Conservation (phyloP, 2,113 vertebrate species). For the Chloropsis hardwickii region DNA sequence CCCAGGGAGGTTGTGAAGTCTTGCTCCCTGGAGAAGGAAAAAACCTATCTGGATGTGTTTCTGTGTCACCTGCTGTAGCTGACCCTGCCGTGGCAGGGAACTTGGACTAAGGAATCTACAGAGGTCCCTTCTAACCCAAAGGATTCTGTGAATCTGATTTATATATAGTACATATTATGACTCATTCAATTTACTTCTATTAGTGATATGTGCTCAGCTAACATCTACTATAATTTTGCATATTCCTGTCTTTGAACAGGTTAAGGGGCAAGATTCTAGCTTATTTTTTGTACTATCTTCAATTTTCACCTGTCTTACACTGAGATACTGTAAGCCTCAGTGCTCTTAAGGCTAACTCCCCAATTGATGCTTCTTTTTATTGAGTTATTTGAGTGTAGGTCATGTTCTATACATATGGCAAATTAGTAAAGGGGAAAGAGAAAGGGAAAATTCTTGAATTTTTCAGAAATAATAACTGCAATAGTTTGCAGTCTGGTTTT, state of each 20-base stretch:
- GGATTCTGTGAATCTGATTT: background rate
- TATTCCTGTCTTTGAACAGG: background rate
- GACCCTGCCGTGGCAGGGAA: background rate
- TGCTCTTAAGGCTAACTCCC: background rate
- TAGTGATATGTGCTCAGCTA: background rate
- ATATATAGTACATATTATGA: background rate
- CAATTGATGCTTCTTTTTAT: background rate
- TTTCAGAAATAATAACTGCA: background rate
- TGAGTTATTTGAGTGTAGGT: background rate
- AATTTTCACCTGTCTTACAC: background rate
- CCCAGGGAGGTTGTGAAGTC: fast-evolving
- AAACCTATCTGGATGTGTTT: background rate
- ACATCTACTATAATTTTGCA: background rate
- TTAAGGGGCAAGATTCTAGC: background rate
- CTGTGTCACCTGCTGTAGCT: background rate
- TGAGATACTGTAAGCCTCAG: background rate
- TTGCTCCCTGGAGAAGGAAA: too few relatives aligned
- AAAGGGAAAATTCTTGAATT: too few relatives aligned
- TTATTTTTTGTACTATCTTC: background rate
- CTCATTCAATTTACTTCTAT: background rate
- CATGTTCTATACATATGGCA: background rate
- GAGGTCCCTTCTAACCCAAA: background rate
- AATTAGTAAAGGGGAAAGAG: background rate
- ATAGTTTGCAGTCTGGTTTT: background rate
- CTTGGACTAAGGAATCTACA: background rate